Conservation (phyloP, 2,113 vertebrate species). For the Bambusicola thoracicus region DNA sequence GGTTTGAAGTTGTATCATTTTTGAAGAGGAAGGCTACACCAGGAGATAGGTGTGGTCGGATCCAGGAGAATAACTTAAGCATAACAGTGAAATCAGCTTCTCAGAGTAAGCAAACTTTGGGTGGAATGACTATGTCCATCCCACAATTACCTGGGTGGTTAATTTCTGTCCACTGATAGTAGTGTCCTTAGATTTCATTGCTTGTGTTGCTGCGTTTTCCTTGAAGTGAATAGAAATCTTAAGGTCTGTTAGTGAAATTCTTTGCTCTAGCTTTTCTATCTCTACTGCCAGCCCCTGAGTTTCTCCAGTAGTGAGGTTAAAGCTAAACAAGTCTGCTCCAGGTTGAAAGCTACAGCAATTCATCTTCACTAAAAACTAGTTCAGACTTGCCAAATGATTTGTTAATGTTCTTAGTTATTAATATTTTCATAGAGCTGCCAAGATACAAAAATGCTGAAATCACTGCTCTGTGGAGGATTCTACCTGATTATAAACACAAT, state of each 20-base stretch:
- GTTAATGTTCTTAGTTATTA: neutral
- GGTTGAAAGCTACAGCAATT: neutral
- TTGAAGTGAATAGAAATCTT: neutral
- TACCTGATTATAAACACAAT: neutral
- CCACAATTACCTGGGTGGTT: neutral
- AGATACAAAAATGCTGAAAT: neutral
- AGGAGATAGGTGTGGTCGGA: neutral
- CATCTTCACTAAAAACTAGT: neutral
- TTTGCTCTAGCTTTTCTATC: neutral
- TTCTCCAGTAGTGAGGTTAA: neutral
- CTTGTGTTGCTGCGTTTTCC: neutral
- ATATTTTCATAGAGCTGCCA: neutral
- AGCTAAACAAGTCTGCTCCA: neutral
- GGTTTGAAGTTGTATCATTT: neutral
- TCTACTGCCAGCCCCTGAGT: neutral
- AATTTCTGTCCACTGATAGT: neutral
- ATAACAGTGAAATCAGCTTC: neutral
- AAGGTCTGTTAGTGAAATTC: neutral
- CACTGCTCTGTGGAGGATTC: neutral
- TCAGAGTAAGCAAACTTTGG: neutral
- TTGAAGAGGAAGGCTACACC: neutral
- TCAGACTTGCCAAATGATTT: neutral
- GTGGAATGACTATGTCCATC: neutral
- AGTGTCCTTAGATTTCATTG: neutral
- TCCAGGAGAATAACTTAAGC: neutral